Conservation (phyloP, 2,797 vertebrate species). For the Xenentodon cancila region DNA sequence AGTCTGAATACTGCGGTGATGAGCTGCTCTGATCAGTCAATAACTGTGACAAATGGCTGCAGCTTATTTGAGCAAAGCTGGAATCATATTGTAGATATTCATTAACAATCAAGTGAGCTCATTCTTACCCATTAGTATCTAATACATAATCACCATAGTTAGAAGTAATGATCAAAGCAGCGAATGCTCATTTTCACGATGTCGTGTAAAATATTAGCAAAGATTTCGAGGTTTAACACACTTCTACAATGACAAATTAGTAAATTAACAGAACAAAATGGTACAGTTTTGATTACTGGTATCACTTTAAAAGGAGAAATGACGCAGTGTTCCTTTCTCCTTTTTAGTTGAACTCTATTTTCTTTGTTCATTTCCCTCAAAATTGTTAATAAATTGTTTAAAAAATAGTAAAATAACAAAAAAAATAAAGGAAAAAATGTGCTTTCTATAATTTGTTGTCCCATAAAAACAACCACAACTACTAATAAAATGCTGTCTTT, state of each 20-base stretch:
- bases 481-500: conserved; percentile 27
- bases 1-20: conserved; percentile 1
- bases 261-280: background rate
- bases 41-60: conserved; percentile 1
- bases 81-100: too few relatives aligned
- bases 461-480: conserved; percentile 16
- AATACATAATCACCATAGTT: background rate
- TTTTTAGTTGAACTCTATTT: background rate
- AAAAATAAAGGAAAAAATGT: background rate
- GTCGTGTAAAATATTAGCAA: background rate
- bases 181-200: background rate
- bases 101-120: too few relatives aligned
- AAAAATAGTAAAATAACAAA: background rate
- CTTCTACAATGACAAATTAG: background rate
- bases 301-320: too few relatives aligned
- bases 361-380: background rate
- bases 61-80: too few relatives aligned
- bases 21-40: background rate
- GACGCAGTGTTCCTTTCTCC: too few relatives aligned
- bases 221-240: background rate
- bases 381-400: background rate
- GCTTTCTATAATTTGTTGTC: background rate
- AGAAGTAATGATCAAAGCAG: too few relatives aligned
- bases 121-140: background rate
- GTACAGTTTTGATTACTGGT: too few relatives aligned